Percentiles rank a stretch among this genome's conserved stretches.
Conservation (phyloP, 2,797 vertebrate genomes). For the Cyclura pinguis region DNA sequence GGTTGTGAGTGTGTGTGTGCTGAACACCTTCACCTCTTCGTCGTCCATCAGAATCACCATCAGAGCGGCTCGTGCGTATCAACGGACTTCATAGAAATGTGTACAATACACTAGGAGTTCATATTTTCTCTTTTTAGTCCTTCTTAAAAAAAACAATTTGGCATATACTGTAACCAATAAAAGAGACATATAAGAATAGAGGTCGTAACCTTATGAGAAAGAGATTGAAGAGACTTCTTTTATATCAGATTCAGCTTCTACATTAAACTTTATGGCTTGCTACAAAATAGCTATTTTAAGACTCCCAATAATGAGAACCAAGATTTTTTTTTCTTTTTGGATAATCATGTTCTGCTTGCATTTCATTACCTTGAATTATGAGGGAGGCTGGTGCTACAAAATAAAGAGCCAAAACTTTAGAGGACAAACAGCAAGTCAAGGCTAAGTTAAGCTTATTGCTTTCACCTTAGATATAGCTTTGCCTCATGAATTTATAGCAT, state of each 20-base stretch:
- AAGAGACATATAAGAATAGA: conserved; percentile 2
- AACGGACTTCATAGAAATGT: not conserved
- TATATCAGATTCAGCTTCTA: conserved; percentile 29
- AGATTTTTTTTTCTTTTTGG: conserved; percentile 43
- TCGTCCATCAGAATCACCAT: too few relatives aligned
- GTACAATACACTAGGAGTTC: not conserved
- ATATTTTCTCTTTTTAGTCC: not conserved
- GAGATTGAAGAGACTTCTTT: conserved; percentile 7
- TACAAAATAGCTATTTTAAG: conserved; percentile 52
- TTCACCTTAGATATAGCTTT: conserved; percentile 25
- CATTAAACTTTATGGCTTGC: conserved; percentile 48
- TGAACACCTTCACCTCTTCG: not conserved
- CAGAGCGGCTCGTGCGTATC: not conserved
- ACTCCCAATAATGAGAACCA: conserved; percentile 60
- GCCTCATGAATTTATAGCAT: conserved; percentile 33
- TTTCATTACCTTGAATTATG: conserved; percentile 52
- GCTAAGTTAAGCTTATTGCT: conserved; percentile 30
- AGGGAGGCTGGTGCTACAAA: conserved; percentile 21
- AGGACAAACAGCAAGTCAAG: conserved; percentile 11
- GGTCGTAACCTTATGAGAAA: not conserved
- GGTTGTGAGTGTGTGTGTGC: not conserved
- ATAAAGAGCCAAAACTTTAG: conserved; percentile 12
- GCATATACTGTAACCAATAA: conserved; percentile 13
- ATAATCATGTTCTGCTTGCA: conserved; percentile 1
- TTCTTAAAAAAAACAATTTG: not conserved